These are phyloP conservation scores for Acromyrmex charruanus DNA, from an alignment of 1,140 invertebrate genomes.

Conservation along the genomic window DNA sequence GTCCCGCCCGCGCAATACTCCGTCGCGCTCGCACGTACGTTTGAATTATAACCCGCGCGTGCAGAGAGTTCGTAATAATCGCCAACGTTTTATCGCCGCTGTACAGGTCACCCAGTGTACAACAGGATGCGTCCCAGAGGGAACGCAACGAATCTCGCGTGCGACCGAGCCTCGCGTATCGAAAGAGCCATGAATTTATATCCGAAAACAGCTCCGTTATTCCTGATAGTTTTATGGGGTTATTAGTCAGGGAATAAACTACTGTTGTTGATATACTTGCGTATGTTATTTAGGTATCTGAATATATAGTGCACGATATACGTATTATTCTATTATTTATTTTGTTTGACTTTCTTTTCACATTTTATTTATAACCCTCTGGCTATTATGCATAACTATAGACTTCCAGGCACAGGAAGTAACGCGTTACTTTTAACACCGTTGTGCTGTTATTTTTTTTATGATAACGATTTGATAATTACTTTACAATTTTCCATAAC, in stretches of 20 bases:
- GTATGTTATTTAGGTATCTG: neutral
- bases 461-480: too few relatives aligned
- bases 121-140: slow-evolving; percentile 5
- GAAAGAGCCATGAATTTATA: slow-evolving; percentile 23
- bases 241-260: neutral
- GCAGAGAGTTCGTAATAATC: slow-evolving; percentile 47
- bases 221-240: slow-evolving; percentile 7
- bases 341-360: neutral
- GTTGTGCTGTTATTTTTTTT: too few relatives aligned
- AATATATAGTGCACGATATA: neutral
- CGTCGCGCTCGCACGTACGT: slow-evolving; percentile 31
- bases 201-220: slow-evolving; percentile 15
- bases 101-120: slow-evolving; percentile 14
- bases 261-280: neutral
- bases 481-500: too few relatives aligned
- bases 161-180: neutral
- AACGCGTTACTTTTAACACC: too few relatives aligned
- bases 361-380: neutral
- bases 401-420: too few relatives aligned
- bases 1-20: neutral
- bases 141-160: neutral
- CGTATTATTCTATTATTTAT: neutral
- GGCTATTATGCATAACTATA: neutral
- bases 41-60: slow-evolving; percentile 51
- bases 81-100: slow-evolving; percentile 31